Evolutionary conservation across 2,797 vertebrate genomes (phyloP).

Genomic region (Spea hammondii): DNA sequence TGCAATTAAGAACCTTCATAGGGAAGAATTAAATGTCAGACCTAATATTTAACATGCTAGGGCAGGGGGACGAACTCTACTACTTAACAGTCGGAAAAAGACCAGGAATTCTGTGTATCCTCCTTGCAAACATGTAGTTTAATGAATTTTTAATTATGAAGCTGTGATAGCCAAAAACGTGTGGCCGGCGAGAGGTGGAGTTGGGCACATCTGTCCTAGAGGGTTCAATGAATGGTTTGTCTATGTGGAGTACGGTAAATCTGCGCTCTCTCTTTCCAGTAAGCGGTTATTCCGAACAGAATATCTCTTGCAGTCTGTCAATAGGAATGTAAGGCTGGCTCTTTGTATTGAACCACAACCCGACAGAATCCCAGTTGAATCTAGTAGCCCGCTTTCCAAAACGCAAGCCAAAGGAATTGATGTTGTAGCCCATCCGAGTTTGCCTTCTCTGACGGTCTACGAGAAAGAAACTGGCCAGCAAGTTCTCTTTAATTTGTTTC

Average conservation of each 20-base stretch:
- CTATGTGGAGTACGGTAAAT: background rate
- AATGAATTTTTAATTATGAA: too few relatives aligned
- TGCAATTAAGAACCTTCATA: too few relatives aligned
- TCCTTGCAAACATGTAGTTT: too few relatives aligned
- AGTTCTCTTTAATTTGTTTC: slow-evolving; percentile 1
- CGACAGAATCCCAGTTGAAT: slow-evolving; percentile 19
- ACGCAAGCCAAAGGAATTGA: slow-evolving; percentile 49
- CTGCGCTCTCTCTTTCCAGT: background rate
- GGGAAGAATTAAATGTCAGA: too few relatives aligned
- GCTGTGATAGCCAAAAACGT: too few relatives aligned
- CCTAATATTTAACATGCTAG: too few relatives aligned
- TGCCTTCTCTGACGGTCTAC: slow-evolving; percentile 6
- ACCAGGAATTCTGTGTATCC: too few relatives aligned
- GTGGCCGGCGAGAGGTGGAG: background rate
- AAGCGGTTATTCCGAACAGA: slow-evolving; percentile 9
- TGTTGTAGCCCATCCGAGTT: slow-evolving; percentile 37
- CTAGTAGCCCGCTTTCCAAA: slow-evolving; percentile 42
- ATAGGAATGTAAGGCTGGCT: background rate
- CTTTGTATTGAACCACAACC: background rate
- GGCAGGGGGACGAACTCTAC: too few relatives aligned
- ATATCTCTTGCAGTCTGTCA: background rate
- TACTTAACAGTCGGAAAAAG: too few relatives aligned
- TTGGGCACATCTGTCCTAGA: background rate
- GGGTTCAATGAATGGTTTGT: too few relatives aligned
- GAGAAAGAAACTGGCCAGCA: slow-evolving; percentile 11